phyloP scores from a whole-genome alignment of 1,140 invertebrate genomes.

The Pentalonia nigronervosa region DNA sequence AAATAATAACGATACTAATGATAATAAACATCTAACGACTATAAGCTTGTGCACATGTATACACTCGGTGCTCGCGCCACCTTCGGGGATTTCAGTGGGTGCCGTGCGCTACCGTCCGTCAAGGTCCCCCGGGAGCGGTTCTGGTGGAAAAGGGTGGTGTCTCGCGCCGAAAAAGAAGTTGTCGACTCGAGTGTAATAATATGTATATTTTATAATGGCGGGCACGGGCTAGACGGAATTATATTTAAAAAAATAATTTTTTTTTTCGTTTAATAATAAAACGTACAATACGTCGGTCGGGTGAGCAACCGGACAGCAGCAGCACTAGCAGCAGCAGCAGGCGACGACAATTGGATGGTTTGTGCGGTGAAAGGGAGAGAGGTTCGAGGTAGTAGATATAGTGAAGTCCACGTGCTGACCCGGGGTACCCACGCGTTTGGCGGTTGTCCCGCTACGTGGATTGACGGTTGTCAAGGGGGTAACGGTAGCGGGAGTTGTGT shows the following conservation, averaged over 20 bases:
- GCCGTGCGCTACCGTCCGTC: background rate
- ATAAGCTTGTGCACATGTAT: background rate
- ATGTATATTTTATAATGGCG: conserved; percentile 9
- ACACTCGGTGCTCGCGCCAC: background rate
- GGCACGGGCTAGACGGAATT: background rate
- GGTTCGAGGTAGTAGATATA: background rate
- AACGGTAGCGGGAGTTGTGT: background rate
- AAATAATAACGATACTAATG: background rate
- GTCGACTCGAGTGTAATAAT: background rate
- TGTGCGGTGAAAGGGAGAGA: background rate
- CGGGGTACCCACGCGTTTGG: conserved; percentile 45
- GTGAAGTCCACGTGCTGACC: conserved; percentile 25
- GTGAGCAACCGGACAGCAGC: background rate
- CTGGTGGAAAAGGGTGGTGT: background rate
- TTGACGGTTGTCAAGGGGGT: background rate
- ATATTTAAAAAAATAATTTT: background rate
- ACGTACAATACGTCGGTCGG: background rate
- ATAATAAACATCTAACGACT: background rate
- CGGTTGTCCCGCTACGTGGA: background rate
- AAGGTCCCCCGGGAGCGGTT: conserved; percentile 1
- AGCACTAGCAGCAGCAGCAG: too few relatives aligned
- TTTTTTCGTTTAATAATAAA: conserved; percentile 6
- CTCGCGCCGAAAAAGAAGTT: background rate
- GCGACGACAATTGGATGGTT: background rate
- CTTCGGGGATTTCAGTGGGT: background rate